Percentiles rank a stretch among this genome's conserved stretches.
Conservation (phyloP, 2,797 vertebrate species). For the Cuniculus paca region DNA sequence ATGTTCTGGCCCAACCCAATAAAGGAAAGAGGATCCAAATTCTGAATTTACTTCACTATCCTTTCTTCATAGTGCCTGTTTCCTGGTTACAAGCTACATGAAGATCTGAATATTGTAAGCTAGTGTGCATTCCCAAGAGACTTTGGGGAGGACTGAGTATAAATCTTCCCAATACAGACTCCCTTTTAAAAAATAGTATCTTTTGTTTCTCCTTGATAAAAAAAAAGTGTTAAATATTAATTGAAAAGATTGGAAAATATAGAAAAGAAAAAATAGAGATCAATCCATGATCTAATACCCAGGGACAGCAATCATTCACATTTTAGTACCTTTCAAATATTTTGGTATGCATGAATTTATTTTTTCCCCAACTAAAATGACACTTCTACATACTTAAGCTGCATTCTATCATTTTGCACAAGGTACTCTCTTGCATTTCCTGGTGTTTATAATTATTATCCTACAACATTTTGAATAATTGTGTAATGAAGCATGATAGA, state of each 20-base stretch:
- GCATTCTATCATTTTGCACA: background rate
- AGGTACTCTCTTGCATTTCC: background rate
- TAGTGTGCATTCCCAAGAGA: background rate
- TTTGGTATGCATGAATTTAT: slow-evolving; percentile 37
- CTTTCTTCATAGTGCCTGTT: background rate
- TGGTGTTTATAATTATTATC: background rate
- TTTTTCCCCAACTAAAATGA: slow-evolving; percentile 44
- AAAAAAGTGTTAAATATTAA: slow-evolving; percentile 64
- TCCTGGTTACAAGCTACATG: background rate
- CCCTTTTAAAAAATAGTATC: slow-evolving; percentile 32
- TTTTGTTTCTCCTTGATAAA: slow-evolving; percentile 66
- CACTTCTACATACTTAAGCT: background rate
- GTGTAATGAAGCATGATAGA: background rate
- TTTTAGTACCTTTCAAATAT: slow-evolving; percentile 29
- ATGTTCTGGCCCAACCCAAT: background rate
- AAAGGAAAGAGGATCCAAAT: background rate
- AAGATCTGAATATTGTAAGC: background rate
- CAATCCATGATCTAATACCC: slow-evolving; percentile 39
- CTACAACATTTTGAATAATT: slow-evolving; percentile 39
- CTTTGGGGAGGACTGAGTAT: background rate
- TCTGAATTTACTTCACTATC: background rate
- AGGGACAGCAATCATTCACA: slow-evolving; percentile 16
- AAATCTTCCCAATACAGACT: slow-evolving; percentile 49
- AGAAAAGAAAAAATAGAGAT: slow-evolving; percentile 57
- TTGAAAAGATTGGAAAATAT: slow-evolving; percentile 9